phyloP scores from a whole-genome alignment of 2,888 invertebrate genomes.

The Pomacea canaliculata region DNA sequence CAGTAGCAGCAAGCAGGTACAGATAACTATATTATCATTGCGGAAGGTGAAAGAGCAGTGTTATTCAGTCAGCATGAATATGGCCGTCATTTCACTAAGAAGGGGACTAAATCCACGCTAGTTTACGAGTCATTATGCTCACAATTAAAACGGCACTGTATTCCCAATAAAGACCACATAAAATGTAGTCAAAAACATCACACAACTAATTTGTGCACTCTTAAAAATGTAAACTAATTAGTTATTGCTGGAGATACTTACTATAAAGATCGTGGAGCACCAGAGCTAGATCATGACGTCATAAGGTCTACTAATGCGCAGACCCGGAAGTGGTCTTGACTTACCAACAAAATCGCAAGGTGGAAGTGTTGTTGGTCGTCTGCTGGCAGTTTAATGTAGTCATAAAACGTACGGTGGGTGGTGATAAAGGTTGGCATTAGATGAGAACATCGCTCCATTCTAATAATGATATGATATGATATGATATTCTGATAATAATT shows the following conservation, averaged over 20 bases:
- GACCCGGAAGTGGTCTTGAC: slow-evolving; percentile 29
- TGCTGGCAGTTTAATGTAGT: too few relatives aligned
- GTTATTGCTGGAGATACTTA: neutral
- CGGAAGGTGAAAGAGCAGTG: slow-evolving; percentile 12
- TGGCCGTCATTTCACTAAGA: slow-evolving; percentile 4
- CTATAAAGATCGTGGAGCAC: neutral
- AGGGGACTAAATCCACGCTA: neutral
- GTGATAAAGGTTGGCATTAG: neutral
- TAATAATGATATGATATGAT: neutral
- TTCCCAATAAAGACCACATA: neutral
- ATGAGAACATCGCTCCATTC: neutral
- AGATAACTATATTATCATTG: neutral
- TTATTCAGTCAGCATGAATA: slow-evolving; percentile 8
- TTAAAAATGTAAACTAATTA: too few relatives aligned
- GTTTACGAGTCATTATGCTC: too few relatives aligned
- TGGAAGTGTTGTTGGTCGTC: too few relatives aligned
- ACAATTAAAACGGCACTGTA: too few relatives aligned
- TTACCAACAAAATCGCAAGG: slow-evolving; percentile 12
- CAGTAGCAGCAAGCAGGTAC: too few relatives aligned
- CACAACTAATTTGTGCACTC: neutral
- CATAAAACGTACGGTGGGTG: too few relatives aligned
- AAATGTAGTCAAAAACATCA: neutral
- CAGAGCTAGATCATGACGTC: slow-evolving; percentile 30
- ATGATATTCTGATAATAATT: too few relatives aligned
- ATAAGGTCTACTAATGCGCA: slow-evolving; percentile 27